Evolutionary conservation across 1,140 invertebrate genomes (phyloP), one percentile per base, ranked within the genome.

Genomic region (Eulimnadia texana): DNA sequence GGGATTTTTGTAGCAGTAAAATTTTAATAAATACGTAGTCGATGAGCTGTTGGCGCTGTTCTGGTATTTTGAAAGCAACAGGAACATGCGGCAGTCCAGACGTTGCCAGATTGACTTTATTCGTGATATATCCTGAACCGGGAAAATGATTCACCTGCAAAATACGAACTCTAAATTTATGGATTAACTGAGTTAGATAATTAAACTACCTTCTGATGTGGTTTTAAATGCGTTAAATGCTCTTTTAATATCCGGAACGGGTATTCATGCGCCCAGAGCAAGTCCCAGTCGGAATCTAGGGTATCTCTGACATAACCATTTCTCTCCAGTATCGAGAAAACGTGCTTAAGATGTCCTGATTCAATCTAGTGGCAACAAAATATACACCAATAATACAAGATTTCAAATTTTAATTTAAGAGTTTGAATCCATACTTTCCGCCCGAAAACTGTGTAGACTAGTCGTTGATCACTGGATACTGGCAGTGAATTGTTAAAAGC

Each of bases 191-290:
- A 50, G n/a, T n/a, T n/a, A n/a, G n/a, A n/a, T n/a, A n/a, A n/a
- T n/a, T n/a, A n/a, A n/a, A n/a, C n/a, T 66, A 78, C 76, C 69
- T 78, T 84, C 70, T 94, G 90, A 74, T 88, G 74, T 6, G 78
- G 68, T 67, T 83, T 82, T 16, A 93, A 69, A 66, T 78, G 78
- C 61, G 74, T 78, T 11, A 90, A 68, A 63, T 78, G 70, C 0
- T 78, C 69, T 25, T 81, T 75, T 2, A 88, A 67, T 0, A 72
- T 73, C 50, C 77, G 75, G 69, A 94, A 96, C 2, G 92, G 93
- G 73, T 93, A 97, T 68, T 93, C 88, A 72, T 95, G 90, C 1
- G 90, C 83, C 93, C 93, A 98, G 3, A 97, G 70, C 2, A 96
- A 74, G 70, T 87, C 82, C 90, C 91, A 96, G n/a, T 84, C 74